Evolutionary conservation across 2,113 vertebrate species (phyloP), one percentile per base, ranked within the genome.

Genomic region (Cephalopterus ornatus): DNA sequence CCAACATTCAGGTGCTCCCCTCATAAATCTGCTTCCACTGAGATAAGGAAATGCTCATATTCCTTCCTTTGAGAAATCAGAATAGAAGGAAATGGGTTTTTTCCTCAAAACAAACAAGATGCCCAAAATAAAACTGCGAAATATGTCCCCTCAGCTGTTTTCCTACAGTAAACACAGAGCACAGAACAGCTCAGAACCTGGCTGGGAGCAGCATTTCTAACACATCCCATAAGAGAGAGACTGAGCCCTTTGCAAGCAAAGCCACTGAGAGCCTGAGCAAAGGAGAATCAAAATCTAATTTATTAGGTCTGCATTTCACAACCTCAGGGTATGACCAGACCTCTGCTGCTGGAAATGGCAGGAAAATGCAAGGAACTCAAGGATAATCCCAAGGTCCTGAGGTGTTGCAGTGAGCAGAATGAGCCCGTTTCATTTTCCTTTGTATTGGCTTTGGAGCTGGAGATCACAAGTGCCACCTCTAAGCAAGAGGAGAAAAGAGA

Each of bases 41-140:
- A 88, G 89, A 90, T 90, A 93, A 94, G 82, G 56, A 88, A 82
- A 90, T 3, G 55, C 42, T 95, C 65, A 27, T 42, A 90, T 59
- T 61, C 55, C 59, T 85, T 56, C 88, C 78, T 95, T 77, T 65
- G n/a, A 95, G 58, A 93, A 46, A 50, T 71, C 71, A 59, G 59
- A 79, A 82, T 14, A 80, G 70, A 82, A 84, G 84, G 86, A 84
- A 95, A 89, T 59, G 12, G 52, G 20, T 8, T 74, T 89, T 39
- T 24, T 8, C 32, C 76, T 89, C 68, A 71, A 84, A 89, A 21
- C 86, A 95, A 93, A 46, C 77, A 42, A 63, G 67, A 50, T 41
- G 67, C 92, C 58, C 22, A 22, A 92, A 93, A 92, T 76, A 82
- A 86, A 85, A 26, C 55, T 16, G 71, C 2, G 2, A 24, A 83